Evolutionary conservation across 2,797 vertebrate genomes (phyloP), one percentile per base, ranked within the genome.

Genomic region (Danio aesculapii): DNA sequence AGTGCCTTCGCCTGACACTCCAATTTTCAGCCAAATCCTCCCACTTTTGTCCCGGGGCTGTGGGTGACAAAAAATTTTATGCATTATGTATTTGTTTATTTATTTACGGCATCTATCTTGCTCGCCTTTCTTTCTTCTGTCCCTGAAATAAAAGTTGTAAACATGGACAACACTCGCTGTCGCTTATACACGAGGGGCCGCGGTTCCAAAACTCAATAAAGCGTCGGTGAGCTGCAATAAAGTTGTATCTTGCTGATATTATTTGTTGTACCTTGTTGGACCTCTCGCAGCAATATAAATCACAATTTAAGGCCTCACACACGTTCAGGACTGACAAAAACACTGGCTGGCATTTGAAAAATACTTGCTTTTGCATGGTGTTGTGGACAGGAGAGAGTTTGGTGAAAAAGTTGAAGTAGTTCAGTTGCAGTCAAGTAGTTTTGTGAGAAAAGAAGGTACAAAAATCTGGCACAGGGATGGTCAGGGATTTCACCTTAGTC

Each of bases 81-180:
- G 50, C 46, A 63, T 39, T 43, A 21, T 21, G 52, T 53, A 71
- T 72, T 59, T n/a, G 39, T 59, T 58, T 64, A 53, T 53, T 49
- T 72, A 50, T 72, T 58, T 61, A 47, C 47, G 9, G n/a, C 47
- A 59, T 52, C 12, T 43, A 66, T 44, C 30, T 30, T 30, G 1
- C 3, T 30, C 41, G n/a, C 59, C 2, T 49, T 8, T 16, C 30
- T 52, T 68, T 88, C 86, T 88, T 88, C 88, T 75, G 59, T 58
- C 50, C 44, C 63, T 43, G 46, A 78, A 74, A 73, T 13, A n/a
- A 81, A 77, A 81, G 66, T 82, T 61, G 69, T 61, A 76, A 79
- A 78, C 80, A 62, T 43, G n/a, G 30, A 58, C 69, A 46, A 58
- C 53, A 77, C 70, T 77, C 59, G 55, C 75, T 57, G 75, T 41